phyloP scores from a whole-genome alignment of 2,113 vertebrate species.

The Oriolus oriolus region DNA sequence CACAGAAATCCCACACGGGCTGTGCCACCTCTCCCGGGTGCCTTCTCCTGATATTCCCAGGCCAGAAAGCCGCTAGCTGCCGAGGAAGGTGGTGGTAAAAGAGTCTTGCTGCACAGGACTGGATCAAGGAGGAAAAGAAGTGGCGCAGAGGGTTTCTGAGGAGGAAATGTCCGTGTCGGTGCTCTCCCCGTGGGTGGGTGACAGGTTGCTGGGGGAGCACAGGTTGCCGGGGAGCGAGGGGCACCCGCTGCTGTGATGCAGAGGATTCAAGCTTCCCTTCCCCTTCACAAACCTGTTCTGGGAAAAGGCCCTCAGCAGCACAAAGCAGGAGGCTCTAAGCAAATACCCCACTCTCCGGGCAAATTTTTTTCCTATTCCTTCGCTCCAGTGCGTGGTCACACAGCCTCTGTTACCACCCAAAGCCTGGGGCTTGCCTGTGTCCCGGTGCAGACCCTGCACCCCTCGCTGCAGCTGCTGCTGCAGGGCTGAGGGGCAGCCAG shows the following conservation, averaged over 20 bases:
- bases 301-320: background rate
- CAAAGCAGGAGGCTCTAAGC: background rate
- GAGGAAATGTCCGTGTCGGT: background rate
- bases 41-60: background rate
- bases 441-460: background rate
- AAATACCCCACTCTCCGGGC: background rate
- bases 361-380: background rate
- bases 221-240: background rate
- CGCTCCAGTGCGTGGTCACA: rapidly evolving
- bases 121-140: background rate
- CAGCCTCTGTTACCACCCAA: background rate
- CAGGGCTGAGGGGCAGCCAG: background rate
- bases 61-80: background rate
- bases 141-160: background rate
- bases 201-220: background rate
- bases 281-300: background rate
- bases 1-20: too few relatives aligned
- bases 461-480: background rate
- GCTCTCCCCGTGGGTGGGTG: rapidly evolving
- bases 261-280: background rate
- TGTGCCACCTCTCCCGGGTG: background rate
- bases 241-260: background rate
- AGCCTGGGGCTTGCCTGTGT: background rate
- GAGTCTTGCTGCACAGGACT: background rate
- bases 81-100: background rate